Conservation (phyloP, 2,888 invertebrate genomes). For the Plusia festucae region DNA sequence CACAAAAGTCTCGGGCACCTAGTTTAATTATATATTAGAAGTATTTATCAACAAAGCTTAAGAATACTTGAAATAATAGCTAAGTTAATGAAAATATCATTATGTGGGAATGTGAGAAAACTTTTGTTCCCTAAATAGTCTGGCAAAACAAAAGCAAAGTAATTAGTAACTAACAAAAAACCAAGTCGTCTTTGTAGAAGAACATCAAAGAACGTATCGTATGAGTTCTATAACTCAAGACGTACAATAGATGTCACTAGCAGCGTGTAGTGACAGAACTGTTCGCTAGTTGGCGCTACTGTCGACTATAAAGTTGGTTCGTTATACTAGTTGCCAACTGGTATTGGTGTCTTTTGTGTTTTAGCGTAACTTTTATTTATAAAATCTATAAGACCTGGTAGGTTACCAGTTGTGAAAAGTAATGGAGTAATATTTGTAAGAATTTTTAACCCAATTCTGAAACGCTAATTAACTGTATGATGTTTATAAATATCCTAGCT, state of each 20-base stretch:
- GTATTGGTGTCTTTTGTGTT: conserved; percentile 34
- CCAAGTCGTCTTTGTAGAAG: conserved; percentile 1
- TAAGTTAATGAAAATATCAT: neutral
- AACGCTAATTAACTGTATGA: too few species aligned
- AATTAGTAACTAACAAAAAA: neutral
- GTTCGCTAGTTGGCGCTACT: conserved; percentile 36
- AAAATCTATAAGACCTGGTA: too few species aligned
- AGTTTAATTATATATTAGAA: too few species aligned
- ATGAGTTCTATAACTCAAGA: conserved; percentile 50
- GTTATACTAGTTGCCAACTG: conserved; percentile 44
- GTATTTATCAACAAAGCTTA: too few species aligned
- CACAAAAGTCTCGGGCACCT: too few species aligned
- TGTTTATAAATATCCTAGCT: too few species aligned
- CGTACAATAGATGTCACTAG: conserved; percentile 45
- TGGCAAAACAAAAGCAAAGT: neutral
- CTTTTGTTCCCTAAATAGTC: neutral
- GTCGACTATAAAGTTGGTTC: conserved; percentile 48
- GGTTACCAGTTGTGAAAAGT: too few species aligned
- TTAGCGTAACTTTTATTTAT: too few species aligned
- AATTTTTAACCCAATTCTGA: too few species aligned
- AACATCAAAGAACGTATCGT: conserved; percentile 13
- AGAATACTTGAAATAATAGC: too few species aligned
- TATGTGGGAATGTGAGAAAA: neutral
- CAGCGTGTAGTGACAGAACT: conserved; percentile 45
- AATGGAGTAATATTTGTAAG: too few species aligned